A percentile compares a stretch with the other conserved stretches of the same genome.
Evolutionary conservation across 2,113 vertebrate genomes (phyloP).

Genomic region (Boulengerochromis microlepis): DNA sequence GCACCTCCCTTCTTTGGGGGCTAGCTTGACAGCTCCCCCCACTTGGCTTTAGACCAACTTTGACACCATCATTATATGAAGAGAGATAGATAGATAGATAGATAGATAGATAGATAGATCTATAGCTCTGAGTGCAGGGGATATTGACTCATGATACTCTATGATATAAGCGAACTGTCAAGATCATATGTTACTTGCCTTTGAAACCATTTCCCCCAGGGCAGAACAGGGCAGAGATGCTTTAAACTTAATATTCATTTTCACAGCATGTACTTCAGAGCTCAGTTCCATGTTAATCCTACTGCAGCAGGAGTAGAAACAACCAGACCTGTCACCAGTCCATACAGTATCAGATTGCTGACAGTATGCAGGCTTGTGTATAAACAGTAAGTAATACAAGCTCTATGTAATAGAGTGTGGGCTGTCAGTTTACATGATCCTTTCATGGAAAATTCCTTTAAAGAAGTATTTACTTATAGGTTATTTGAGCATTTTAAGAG

Average conservation of each 20-base stretch:
- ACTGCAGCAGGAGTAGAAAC: neutral
- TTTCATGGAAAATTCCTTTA: neutral
- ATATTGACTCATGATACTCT: neutral
- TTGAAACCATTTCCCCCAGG: neutral
- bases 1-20: conserved; percentile 28
- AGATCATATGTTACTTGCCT: neutral
- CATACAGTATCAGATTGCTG: neutral
- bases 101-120: too few relatives aligned
- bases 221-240: neutral
- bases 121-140: neutral
- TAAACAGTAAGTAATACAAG: neutral
- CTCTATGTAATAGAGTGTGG: neutral
- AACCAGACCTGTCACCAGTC: neutral
- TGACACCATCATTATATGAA: neutral
- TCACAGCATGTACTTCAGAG: neutral
- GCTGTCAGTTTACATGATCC: neutral
- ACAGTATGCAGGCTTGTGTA: neutral
- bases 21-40: neutral
- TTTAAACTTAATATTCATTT: neutral
- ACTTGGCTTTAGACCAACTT: neutral
- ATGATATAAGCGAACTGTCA: accelerated
- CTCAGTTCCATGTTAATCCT: neutral
- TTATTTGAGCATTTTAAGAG: neutral
- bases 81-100: too few relatives aligned
- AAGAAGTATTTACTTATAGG: neutral